Percentiles rank a stretch among this genome's conserved stretches.
phyloP scores from a whole-genome alignment of 2,888 invertebrate genomes.

The Apoda limacodes region DNA sequence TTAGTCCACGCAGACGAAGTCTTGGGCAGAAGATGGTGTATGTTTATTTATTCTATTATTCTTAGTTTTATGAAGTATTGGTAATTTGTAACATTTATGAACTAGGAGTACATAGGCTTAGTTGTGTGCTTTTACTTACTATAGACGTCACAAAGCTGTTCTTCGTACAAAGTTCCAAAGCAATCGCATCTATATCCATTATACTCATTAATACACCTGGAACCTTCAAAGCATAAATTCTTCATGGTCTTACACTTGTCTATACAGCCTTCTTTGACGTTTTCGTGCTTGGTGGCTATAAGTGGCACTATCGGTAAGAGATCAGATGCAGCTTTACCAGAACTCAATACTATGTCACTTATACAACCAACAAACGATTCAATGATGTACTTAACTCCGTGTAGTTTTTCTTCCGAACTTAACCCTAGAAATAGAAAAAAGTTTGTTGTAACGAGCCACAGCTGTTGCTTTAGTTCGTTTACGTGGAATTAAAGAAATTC shows the following conservation, averaged over 20 bases:
- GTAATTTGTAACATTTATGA: no score
- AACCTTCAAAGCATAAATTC: constrained; percentile 89
- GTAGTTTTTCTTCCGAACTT: constrained; percentile 88
- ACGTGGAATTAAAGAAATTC: background rate
- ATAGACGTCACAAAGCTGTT: constrained; percentile 90
- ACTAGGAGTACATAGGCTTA: no score
- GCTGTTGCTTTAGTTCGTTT: background rate
- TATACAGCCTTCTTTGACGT: constrained; percentile 89
- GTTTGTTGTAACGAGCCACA: no score
- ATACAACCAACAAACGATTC: constrained; percentile 95
- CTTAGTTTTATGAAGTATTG: no score
- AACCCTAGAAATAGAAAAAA: constrained; percentile 68
- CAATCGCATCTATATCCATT: constrained; percentile 92
- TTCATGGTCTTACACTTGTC: constrained; percentile 84
- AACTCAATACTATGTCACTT: constrained; percentile 86
- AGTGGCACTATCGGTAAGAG: constrained; percentile 83
- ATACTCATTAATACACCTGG: constrained; percentile 92
- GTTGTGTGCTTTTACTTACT: constrained; percentile 82
- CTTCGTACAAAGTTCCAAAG: constrained; percentile 92
- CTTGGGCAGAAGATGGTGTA: no score
- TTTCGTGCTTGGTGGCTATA: constrained; percentile 89
- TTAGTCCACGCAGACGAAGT: no score
- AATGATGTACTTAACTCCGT: constrained; percentile 92
- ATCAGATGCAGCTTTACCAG: constrained; percentile 87
- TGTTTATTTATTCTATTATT: no score